Evolutionary conservation across 2,888 invertebrate genomes (phyloP).

Genomic region (Microchrysa polita): DNA sequence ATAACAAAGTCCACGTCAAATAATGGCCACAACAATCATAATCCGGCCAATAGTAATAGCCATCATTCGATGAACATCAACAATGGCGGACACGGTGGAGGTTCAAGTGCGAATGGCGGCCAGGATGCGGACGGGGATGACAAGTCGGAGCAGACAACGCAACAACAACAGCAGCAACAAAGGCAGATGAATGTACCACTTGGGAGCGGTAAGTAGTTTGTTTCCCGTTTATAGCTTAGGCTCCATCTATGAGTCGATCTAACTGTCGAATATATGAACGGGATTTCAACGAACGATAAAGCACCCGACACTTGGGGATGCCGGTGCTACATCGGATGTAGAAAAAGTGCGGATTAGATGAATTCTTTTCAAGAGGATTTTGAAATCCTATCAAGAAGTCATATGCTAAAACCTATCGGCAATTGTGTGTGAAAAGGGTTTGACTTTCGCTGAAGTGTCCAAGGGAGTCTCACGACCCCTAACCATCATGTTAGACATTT

Average conservation of each 20-base stretch:
- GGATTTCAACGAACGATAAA: conserved; percentile 47
- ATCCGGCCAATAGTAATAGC: conserved; percentile 49
- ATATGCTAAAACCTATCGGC: too few relatives aligned
- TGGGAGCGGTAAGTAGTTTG: conserved; percentile 64
- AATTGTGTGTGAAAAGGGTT: too few relatives aligned
- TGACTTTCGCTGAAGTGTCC: too few relatives aligned
- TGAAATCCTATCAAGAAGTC: too few relatives aligned
- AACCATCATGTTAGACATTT: neutral
- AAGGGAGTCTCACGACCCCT: too few relatives aligned
- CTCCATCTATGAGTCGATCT: conserved; percentile 40
- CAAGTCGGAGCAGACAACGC: conserved; percentile 54
- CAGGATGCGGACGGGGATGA: conserved; percentile 57
- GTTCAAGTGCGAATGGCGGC: conserved; percentile 41
- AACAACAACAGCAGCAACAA: conserved; percentile 56
- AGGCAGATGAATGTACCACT: conserved; percentile 62
- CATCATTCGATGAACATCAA: conserved; percentile 47
- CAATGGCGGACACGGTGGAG: conserved; percentile 44
- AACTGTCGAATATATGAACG: conserved; percentile 42
- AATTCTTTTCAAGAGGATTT: too few relatives aligned
- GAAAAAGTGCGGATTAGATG: conserved; percentile 1
- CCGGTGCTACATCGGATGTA: neutral
- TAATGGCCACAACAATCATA: conserved; percentile 51
- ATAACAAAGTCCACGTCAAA: conserved; percentile 49
- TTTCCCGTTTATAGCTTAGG: conserved; percentile 37
- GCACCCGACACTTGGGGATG: neutral